Conservation (phyloP, 35 echinoderm and acorn worm genomes). For the Diadema setosum region DNA sequence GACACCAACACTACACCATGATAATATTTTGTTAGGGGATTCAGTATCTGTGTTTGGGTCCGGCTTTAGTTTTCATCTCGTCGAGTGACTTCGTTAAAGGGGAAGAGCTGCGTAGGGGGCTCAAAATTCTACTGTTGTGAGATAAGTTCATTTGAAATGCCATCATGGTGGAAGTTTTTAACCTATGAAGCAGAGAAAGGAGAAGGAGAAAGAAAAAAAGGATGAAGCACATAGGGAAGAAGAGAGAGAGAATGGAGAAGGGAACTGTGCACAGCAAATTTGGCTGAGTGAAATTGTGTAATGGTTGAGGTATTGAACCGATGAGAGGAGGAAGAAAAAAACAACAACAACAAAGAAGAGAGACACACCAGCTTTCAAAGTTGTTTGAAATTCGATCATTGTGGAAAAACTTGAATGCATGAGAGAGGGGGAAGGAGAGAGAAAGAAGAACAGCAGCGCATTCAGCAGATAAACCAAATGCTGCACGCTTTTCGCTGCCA, state of each 20-base stretch:
- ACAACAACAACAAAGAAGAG: neutral
- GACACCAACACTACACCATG: no score
- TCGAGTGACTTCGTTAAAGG: no score
- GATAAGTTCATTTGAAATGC: no score
- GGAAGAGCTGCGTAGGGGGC: no score
- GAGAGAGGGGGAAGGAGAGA: neutral
- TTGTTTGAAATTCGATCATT: no score
- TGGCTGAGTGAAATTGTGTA: neutral
- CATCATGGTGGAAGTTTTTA: neutral
- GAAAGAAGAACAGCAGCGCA: neutral
- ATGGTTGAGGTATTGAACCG: neutral
- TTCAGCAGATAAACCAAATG: no score
- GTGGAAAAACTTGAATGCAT: neutral
- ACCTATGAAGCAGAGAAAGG: neutral
- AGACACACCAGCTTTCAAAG: no score
- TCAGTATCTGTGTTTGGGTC: no score
- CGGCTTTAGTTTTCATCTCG: no score
- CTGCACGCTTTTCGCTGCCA: no score
- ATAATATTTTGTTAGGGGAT: no score
- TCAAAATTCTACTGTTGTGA: no score
- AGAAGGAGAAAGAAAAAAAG: neutral
- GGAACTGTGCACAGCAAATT: neutral
- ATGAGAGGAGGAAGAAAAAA: neutral
- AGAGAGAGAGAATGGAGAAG: neutral
- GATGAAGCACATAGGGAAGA: neutral